A percentile compares a stretch with the other conserved stretches of the same genome.
These are phyloP conservation scores for human (Homo sapiens) DNA, from an alignment of 2,113 vertebrate genomes.

Conservation along the genomic window DNA sequence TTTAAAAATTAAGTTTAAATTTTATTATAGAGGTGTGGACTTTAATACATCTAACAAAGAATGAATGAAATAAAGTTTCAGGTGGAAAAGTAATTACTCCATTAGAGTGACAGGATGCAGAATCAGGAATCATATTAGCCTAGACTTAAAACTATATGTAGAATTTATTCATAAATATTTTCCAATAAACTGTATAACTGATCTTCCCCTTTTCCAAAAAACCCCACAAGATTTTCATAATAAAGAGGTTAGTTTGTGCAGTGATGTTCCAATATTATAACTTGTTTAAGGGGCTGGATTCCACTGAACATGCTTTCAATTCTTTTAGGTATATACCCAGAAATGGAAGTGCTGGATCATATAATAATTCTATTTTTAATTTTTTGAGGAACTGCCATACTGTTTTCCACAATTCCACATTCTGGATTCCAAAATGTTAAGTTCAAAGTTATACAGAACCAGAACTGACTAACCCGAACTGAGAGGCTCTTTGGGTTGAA, in stretches of 20 bases:
- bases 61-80: neutral
- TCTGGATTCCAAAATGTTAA: neutral
- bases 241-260: neutral
- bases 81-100: neutral
- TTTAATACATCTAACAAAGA: slow-evolving; percentile 7
- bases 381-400: too few species aligned
- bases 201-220: neutral
- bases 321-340: too few species aligned
- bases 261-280: neutral
- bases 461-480: neutral
- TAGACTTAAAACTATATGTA: neutral
- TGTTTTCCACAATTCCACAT: too few species aligned
- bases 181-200: neutral
- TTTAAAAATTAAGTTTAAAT: slow-evolving; percentile 10
- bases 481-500: neutral
- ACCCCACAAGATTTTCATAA: neutral
- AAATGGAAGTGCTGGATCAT: too few species aligned
- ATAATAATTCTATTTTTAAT: too few species aligned
- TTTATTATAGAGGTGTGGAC: neutral
- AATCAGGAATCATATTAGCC: neutral
- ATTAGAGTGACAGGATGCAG: neutral
- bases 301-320: neutral
- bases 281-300: neutral
- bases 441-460: neutral
- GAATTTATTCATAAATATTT: neutral